phyloP scores from a whole-genome alignment of 2,797 vertebrate species.

The Aplochiton taeniatus region DNA sequence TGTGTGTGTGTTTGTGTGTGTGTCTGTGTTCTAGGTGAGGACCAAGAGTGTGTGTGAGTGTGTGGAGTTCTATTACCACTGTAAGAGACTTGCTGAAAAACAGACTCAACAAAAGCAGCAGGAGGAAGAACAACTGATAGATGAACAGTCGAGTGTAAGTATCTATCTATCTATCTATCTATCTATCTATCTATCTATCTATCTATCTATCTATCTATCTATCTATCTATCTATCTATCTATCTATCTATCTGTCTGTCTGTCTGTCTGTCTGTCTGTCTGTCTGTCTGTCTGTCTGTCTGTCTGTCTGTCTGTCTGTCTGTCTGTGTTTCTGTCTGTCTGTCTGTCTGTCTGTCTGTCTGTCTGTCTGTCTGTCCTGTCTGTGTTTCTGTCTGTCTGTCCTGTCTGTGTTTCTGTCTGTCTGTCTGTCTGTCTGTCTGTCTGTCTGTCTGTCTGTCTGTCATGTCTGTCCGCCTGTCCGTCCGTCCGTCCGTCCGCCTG shows the following conservation, averaged over 20 bases:
- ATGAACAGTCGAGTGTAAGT: slow-evolving; percentile 16
- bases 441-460: not conserved
- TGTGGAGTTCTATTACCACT: slow-evolving; percentile 81
- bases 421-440: not conserved
- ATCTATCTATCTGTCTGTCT: not conserved
- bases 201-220: too few relatives aligned
- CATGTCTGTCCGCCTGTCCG: not conserved
- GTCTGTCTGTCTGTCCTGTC: not conserved
- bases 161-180: not conserved
- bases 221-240: too few relatives aligned
- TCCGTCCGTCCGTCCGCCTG: not conserved
- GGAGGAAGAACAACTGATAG: slow-evolving; percentile 53
- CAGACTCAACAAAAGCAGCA: slow-evolving; percentile 64
- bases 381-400: too few relatives aligned
- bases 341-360: not conserved
- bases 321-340: not conserved
- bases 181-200: not conserved
- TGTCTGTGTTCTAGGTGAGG: slow-evolving; percentile 63
- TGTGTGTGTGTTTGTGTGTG: slow-evolving; percentile 10
- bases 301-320: not conserved
- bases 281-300: not conserved
- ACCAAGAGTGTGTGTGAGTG: slow-evolving; percentile 75
- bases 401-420: not conserved
- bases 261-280: not conserved
- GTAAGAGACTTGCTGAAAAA: slow-evolving; percentile 71